phyloP scores from a whole-genome alignment of 1,140 invertebrate genomes.

The Nasonia vitripennis region DNA sequence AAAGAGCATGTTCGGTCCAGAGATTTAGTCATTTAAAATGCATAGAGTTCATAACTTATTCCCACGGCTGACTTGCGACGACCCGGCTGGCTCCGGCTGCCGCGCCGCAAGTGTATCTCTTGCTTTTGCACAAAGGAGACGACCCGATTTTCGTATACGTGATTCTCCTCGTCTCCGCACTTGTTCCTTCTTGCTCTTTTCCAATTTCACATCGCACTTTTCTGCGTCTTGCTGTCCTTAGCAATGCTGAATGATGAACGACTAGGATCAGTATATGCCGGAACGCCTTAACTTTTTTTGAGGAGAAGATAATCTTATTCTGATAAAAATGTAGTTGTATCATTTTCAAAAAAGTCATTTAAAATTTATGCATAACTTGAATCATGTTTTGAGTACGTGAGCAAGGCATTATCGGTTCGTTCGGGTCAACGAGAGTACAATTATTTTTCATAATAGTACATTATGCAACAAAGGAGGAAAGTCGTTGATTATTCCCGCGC shows the following conservation, averaged over 20 bases:
- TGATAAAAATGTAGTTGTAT: too few relatives aligned
- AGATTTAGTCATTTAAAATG: constrained; percentile 72
- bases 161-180: constrained; percentile 30
- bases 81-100: constrained; percentile 1
- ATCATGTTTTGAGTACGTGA: too few relatives aligned
- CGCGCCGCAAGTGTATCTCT: constrained; percentile 45
- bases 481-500: too few relatives aligned
- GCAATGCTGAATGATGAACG: constrained; percentile 26
- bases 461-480: too few relatives aligned
- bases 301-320: background rate
- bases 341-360: too few relatives aligned
- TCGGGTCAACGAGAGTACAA: too few relatives aligned
- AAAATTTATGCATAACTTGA: too few relatives aligned
- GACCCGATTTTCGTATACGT: constrained; percentile 45
- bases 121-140: constrained; percentile 28
- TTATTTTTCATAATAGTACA: too few relatives aligned
- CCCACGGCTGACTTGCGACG: constrained; percentile 51
- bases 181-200: constrained; percentile 22
- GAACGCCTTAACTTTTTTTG: background rate
- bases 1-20: constrained; percentile 65
- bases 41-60: constrained; percentile 72
- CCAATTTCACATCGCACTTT: constrained; percentile 10
- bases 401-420: too few relatives aligned
- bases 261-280: background rate
- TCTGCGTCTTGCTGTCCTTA: background rate